Base-by-base conservation (phyloP, 2,888 invertebrate species). In the Abscondita cerata region DNA sequence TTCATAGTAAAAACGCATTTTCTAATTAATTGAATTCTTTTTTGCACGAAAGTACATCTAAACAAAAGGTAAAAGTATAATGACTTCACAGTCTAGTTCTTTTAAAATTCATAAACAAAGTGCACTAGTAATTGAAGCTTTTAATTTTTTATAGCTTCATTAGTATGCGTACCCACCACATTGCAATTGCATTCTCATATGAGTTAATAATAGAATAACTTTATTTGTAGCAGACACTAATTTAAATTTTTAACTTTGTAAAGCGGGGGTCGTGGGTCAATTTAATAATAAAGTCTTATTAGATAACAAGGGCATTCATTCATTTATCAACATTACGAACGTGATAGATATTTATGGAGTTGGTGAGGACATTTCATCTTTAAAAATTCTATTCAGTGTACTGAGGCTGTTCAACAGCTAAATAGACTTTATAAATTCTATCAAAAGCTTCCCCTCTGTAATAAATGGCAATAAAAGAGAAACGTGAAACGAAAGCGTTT, bases 291-390 rank as follows among this genome's bases (percentile, higher is more conserved):
- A 34, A 59, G n/a, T 13, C 16, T 60, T 50, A 60, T 60, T 60
- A 25, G 54, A 54, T 60, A 60, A 60, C 60, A 60, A 60, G 60
- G 54, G 54, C 54, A 53, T 55, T 54, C 54, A 53, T 55, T 54
- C 54, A 60, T 60, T 44, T 50, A 55, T 33, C 52, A 59, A 59
- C 52, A 52, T 44, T 33, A 59, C 18, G 31, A 31, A 47, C 59
- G 59, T 59, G 59, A 52, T n/a, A n/a, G n/a, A n/a, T 47, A 47
- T 59, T 47, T 52, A 59, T 59, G 52, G 52, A 52, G 19, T 41
- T 47, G 52, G 47, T 47, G 31, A 20, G 47, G 47, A 31, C 38
- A 33, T 9, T 59, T 52, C 16, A 34, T 19, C 52, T 52, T 5
- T 12, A 51, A 57, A 40, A 56, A 38, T 19, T 31, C 36, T 13